Evolutionary conservation across 92 coral and sea anemone species (phyloP).

Genomic region (Nematostella vectensis): DNA sequence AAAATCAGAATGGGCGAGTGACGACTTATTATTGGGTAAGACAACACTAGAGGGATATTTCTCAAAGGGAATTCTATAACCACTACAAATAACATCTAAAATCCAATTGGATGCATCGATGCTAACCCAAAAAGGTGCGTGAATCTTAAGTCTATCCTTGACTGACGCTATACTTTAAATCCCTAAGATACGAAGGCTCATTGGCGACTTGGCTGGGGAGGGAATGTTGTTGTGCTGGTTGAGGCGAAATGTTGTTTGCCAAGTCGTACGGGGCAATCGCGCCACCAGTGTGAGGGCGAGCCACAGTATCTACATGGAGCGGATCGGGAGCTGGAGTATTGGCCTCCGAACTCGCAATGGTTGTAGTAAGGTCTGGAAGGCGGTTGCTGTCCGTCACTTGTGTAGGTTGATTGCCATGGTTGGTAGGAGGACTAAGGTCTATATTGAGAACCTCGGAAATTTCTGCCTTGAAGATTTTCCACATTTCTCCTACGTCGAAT

Average conservation of each 20-base stretch:
- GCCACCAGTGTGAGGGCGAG: background rate
- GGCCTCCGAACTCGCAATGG: background rate
- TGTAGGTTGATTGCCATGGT: background rate
- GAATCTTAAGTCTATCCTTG: background rate
- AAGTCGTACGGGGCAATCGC: background rate
- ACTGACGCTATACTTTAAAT: background rate
- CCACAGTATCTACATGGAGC: slow-evolving; percentile 6
- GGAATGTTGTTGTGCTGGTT: too few relatives aligned
- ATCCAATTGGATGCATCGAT: slow-evolving; percentile 12
- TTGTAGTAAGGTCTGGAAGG: background rate
- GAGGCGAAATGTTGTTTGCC: background rate
- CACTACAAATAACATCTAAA: slow-evolving; percentile 1
- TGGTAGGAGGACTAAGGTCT: background rate
- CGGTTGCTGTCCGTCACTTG: background rate
- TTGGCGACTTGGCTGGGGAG: background rate
- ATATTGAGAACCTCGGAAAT: background rate
- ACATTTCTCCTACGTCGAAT: background rate
- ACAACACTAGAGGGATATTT: slow-evolving; percentile 1
- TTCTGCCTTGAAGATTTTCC: background rate
- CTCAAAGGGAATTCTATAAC: slow-evolving; percentile 14
- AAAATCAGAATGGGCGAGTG: background rate
- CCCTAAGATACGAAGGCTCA: background rate
- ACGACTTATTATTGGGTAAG: background rate
- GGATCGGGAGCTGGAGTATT: background rate
- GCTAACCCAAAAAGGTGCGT: background rate